phyloP scores from a whole-genome alignment of 1,140 invertebrate species.

The Argopecten irradians region DNA sequence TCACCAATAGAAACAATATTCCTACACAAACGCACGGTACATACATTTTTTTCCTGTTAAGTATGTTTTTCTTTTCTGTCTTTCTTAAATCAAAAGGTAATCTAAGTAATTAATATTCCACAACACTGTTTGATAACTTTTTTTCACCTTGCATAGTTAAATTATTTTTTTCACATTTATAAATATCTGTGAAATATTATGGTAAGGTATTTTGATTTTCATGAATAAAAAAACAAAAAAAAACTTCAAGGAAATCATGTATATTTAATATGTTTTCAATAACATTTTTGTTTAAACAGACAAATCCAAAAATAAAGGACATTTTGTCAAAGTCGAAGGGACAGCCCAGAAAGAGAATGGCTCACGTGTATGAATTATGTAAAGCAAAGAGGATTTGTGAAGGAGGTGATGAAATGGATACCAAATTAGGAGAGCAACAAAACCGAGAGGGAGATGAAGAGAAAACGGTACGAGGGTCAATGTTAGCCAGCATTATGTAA shows the following conservation, averaged over 20 bases:
- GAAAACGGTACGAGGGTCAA: constrained; percentile 58
- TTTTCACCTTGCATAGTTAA: no score
- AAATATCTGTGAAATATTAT: no score
- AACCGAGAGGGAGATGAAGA: constrained; percentile 52
- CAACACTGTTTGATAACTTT: no score
- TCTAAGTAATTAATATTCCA: no score
- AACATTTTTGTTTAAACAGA: constrained; percentile 78
- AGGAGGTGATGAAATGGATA: constrained; percentile 97
- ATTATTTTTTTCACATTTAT: no score
- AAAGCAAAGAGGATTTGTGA: constrained; percentile 99
- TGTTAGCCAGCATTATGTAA: background rate
- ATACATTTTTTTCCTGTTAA: no score
- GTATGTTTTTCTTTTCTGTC: no score
- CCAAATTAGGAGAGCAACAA: constrained; percentile 64
- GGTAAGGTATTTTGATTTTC: no score
- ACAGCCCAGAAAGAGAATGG: constrained; percentile 95
- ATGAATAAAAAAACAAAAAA: no score
- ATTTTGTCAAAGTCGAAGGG: constrained; percentile 97
- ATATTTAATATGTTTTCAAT: background rate
- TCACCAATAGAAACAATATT: no score
- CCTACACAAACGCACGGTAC: no score
- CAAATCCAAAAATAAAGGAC: constrained; percentile 98
- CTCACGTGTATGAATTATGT: constrained; percentile 98
- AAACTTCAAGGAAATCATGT: background rate
- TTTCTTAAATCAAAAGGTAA: no score